Base-by-base conservation (phyloP, 2,888 invertebrate species). In the Caenorhabditis sp. region DNA sequence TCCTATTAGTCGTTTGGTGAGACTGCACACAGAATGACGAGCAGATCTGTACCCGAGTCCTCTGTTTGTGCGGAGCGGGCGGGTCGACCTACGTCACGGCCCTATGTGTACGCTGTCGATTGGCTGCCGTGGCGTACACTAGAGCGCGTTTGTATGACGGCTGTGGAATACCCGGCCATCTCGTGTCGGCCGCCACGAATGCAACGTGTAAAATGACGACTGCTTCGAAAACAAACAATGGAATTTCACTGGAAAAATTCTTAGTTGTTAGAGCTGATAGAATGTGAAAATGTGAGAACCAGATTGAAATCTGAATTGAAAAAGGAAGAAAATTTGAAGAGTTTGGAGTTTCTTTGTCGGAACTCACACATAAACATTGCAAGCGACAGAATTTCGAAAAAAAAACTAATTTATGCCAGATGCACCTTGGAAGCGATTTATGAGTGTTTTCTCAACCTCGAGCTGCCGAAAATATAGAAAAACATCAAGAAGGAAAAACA, bases 51-150 rank as follows among this genome's bases (percentile, higher is more conserved):
- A 61, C 73, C 51, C 77, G 73, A 54, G 35, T 19, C 49, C 24
- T 35, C 31, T 16, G 22, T 24, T 5, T 44, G 49, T 64, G 77
- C 31, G 58, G 49, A 24, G 64, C 54, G 63, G 77, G 79, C 70
- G 79, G 61, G 70, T n/a, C 14, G 7, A 4, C 19, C 49, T 26
- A 69, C 79, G 79, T 70, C 22, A 54, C 44, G 22, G 38, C 64
- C 58, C 64, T 19, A 69, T 83, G 83, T 83, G 83, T 83, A 59
- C 74, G 72, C 41, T 26, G 35, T 56, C 49, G 63, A 79, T 79
- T 83, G 83, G 79, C 31, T 38, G 64, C 59, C 66, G 82, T 82
- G 76, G 72, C 64, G 56, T 81, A 70, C 82, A 59, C 10, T 68
- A 22, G 82, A 61, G 82, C 82, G 82, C 82, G 49, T 7, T 80